Percentiles rank a stretch among this genome's conserved stretches.
These are phyloP conservation scores for Leptopilina clavipes DNA, from an alignment of 1,140 invertebrate species.

Conservation along the genomic window DNA sequence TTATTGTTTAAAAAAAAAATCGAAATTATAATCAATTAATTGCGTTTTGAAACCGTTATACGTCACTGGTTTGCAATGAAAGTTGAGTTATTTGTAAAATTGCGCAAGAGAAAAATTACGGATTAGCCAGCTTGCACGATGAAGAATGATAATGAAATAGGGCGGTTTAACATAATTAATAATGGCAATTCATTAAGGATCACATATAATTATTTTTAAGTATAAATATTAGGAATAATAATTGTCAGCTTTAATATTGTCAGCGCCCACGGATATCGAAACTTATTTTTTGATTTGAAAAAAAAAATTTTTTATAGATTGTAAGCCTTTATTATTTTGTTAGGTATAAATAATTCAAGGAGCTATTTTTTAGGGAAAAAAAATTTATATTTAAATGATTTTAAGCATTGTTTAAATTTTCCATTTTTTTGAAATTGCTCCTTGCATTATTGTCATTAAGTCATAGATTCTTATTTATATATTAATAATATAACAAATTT, in stretches of 20 bases:
- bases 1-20: not conserved
- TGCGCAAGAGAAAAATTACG: not conserved
- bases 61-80: constrained; percentile 18
- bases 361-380: not conserved
- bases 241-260: constrained; percentile 26
- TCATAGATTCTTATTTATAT: not conserved
- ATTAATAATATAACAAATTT: not conserved
- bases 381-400: not conserved
- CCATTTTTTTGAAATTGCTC: too few species aligned
- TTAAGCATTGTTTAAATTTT: not conserved
- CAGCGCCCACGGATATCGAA: constrained; percentile 9
- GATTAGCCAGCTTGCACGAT: not conserved
- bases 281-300: constrained; percentile 11
- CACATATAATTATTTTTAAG: constrained; percentile 8
- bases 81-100: constrained; percentile 12
- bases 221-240: not conserved
- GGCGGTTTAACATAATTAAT: not conserved
- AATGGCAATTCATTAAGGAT: not conserved
- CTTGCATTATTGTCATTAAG: not conserved
- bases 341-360: not conserved
- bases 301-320: not conserved
- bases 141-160: not conserved
- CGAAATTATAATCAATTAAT: not conserved
- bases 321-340: not conserved
- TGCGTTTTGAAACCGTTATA: constrained; percentile 24